Evolutionary conservation across 2,113 vertebrate genomes (phyloP).

Genomic region (Bombycilla garrulus): DNA sequence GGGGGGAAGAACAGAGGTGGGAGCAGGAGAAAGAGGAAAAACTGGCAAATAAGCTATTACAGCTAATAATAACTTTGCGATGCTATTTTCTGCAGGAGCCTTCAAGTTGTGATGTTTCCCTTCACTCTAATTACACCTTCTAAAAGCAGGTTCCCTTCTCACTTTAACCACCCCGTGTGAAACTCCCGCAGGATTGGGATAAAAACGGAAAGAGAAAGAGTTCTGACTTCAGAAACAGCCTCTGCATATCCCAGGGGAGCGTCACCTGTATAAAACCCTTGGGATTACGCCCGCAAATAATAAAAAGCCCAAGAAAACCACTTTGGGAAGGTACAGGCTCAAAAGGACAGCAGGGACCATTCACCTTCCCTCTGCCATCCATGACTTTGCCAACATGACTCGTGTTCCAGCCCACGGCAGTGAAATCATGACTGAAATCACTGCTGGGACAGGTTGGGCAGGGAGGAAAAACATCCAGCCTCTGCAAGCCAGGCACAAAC

Average conservation of each 20-base stretch:
- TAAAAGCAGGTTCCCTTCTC: slow-evolving; percentile 51
- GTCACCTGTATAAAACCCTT: background rate
- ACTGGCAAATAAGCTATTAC: slow-evolving; percentile 25
- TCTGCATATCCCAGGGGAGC: slow-evolving; percentile 22
- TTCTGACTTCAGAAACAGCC: background rate
- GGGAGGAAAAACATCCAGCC: background rate
- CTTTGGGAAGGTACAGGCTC: background rate
- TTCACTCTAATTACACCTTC: slow-evolving; percentile 50
- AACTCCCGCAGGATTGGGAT: background rate
- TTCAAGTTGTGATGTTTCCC: slow-evolving; percentile 40
- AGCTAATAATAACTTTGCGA: slow-evolving; percentile 40
- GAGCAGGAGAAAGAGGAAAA: background rate
- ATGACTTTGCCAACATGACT: background rate
- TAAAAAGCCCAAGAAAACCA: background rate
- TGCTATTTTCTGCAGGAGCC: slow-evolving; percentile 47
- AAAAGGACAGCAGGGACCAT: background rate
- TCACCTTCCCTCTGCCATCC: background rate
- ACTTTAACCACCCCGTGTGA: background rate
- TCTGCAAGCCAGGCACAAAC: background rate
- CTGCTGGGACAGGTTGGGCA: background rate
- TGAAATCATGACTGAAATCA: background rate
- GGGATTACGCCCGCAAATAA: background rate
- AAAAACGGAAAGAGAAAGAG: background rate
- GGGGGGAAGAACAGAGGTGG: background rate
- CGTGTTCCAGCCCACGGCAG: background rate